Evolutionary conservation across 2,113 vertebrate species (phyloP).

Genomic region (Sebastes fasciatus): DNA sequence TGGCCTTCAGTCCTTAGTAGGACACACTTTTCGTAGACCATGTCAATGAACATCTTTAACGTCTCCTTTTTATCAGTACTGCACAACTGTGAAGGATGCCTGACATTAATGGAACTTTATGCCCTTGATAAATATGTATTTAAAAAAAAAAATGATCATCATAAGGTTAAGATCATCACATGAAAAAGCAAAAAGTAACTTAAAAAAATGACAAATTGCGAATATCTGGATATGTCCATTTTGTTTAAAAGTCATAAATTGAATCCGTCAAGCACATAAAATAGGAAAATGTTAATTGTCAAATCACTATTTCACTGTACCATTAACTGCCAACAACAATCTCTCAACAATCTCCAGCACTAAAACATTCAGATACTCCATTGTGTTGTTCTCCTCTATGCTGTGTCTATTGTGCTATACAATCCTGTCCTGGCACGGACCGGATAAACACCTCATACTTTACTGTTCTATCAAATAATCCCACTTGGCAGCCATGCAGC

Average conservation of each 20-base stretch:
- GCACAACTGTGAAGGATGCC: not conserved
- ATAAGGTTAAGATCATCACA: not conserved
- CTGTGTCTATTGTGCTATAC: slow-evolving; percentile 4
- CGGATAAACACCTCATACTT: slow-evolving; percentile 69
- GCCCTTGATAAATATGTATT: not conserved
- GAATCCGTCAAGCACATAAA: not conserved
- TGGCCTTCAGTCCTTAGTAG: not conserved
- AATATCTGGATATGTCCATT: not conserved
- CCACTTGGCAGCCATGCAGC: slow-evolving; percentile 67
- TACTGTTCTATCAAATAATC: slow-evolving; percentile 69
- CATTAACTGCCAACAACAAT: not conserved
- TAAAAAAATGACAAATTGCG: not conserved
- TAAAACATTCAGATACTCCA: not conserved
- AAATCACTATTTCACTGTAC: not conserved
- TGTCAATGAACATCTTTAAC: not conserved
- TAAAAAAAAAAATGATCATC: not conserved
- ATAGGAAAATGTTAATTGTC: not conserved
- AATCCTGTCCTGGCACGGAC: slow-evolving; percentile 45
- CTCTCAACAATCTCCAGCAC: not conserved
- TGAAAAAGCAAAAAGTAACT: not conserved
- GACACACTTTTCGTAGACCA: not conserved
- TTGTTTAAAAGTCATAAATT: not conserved
- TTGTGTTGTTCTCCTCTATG: slow-evolving; percentile 25
- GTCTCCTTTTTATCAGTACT: slow-evolving; percentile 9
- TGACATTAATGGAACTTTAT: not conserved